Conservation (phyloP, 2,888 invertebrate species). For the Limnephilus lunatus region DNA sequence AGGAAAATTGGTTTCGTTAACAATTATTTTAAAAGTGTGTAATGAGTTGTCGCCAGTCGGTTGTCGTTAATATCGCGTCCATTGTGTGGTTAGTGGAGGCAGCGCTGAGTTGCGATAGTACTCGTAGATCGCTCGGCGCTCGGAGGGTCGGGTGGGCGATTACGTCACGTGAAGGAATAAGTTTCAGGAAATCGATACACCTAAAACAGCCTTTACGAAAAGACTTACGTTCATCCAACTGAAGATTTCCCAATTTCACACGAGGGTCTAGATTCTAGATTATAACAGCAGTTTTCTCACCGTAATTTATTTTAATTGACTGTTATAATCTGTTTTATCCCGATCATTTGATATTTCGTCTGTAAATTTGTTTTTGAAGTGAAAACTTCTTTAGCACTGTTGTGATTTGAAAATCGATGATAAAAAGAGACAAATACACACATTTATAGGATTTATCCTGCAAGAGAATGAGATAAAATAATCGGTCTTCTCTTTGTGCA, state of each 20-base stretch:
- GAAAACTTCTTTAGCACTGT: too few species aligned
- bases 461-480: too few species aligned
- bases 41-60: neutral
- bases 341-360: too few species aligned
- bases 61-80: neutral
- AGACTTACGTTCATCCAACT: slow-evolving; percentile 27
- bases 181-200: slow-evolving; percentile 25
- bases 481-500: too few species aligned
- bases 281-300: too few species aligned
- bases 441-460: too few species aligned
- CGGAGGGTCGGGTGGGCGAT: neutral
- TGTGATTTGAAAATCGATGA: too few species aligned
- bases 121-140: neutral
- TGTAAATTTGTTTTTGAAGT: too few species aligned
- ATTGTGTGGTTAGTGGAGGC: neutral
- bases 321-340: too few species aligned
- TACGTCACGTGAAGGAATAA: slow-evolving; percentile 2
- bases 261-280: neutral
- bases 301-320: too few species aligned
- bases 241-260: slow-evolving; percentile 16
- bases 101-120: neutral
- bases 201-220: slow-evolving; percentile 21
- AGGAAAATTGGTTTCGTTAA: too few species aligned
- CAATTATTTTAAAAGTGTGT: neutral
- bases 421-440: too few species aligned